phyloP scores from a whole-genome alignment of 2,797 vertebrate genomes.

The Rhinoraja longicauda region DNA sequence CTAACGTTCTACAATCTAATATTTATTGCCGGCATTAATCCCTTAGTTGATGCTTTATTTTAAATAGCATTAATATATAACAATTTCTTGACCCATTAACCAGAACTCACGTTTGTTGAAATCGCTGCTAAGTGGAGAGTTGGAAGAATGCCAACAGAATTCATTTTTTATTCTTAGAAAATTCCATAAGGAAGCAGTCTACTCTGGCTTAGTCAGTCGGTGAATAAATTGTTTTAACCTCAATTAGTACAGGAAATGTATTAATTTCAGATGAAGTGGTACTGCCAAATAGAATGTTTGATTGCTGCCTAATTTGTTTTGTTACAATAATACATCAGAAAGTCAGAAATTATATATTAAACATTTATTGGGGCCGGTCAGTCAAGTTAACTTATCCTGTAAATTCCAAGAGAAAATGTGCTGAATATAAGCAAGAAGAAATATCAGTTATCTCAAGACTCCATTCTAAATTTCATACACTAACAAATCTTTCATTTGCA shows the following conservation, averaged over 20 bases:
- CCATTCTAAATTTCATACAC: neutral
- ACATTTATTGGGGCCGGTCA: neutral
- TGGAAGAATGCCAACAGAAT: neutral
- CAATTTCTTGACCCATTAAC: neutral
- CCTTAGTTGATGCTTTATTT: neutral
- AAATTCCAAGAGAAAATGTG: neutral
- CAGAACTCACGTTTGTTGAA: neutral
- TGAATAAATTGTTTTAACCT: neutral
- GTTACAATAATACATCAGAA: neutral
- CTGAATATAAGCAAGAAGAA: neutral
- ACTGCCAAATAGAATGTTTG: neutral
- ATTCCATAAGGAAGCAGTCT: neutral
- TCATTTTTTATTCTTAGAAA: neutral
- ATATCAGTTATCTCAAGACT: neutral
- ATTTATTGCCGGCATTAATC: neutral
- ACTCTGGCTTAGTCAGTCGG: neutral
- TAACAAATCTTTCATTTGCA: neutral
- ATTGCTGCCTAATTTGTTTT: neutral
- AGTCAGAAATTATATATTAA: neutral
- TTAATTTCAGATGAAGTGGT: neutral
- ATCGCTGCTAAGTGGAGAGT: neutral
- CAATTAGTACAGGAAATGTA: neutral
- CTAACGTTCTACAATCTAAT: neutral
- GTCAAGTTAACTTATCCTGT: neutral
- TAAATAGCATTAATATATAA: neutral